Base-by-base conservation (phyloP, 2,113 vertebrate genomes). In the Quiscalus mexicanus region DNA sequence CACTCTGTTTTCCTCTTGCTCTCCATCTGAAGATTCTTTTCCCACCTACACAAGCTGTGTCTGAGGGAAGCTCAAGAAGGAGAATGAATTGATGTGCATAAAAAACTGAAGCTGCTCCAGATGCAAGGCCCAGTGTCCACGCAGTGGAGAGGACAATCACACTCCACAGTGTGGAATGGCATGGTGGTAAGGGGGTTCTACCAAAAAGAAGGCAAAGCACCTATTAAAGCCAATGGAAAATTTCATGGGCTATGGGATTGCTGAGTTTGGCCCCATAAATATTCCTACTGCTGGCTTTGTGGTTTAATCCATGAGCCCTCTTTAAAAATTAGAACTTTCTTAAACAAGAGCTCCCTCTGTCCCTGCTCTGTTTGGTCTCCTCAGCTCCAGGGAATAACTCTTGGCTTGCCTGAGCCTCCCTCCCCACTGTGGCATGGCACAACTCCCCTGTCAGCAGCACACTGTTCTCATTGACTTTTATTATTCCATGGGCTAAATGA, bases 381-480 rank as follows among this genome's bases (percentile, higher is more conserved):
- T 52, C 58, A 84, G 49, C 49, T 71, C n/a, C 49, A 22, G 25
- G 20, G 84, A 87, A 73, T 23, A 17, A 41, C 37, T 94, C 79
- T 47, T 15, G 2, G 59, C 59, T 93, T 0, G 8, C 64, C 68
- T 50, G 42, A 70, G 33, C 63, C 33, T 50, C 73, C 68, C 64
- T 92, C 76, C 71, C 79, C 6, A 9, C 90, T 91, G 87, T 0
- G 13, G 58, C 58, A 49, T 0, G 17, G 89, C 59, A 69, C 84
- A 84, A 30, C 87, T 84, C n/a, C 78, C 56, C 50, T 12, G 8
- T 89, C 95, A 91, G 84, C 87, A 91, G 55, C 87, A 94, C 71
- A 18, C 64, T 88, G 93, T 75, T 94, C 87, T 74, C 56, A 33
- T 30, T 81, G 90, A 73, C 71, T 90, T 94, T 93, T 93, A 94